phyloP scores from a whole-genome alignment of 1,140 invertebrate genomes.

The Thaumatotibia leucotreta region DNA sequence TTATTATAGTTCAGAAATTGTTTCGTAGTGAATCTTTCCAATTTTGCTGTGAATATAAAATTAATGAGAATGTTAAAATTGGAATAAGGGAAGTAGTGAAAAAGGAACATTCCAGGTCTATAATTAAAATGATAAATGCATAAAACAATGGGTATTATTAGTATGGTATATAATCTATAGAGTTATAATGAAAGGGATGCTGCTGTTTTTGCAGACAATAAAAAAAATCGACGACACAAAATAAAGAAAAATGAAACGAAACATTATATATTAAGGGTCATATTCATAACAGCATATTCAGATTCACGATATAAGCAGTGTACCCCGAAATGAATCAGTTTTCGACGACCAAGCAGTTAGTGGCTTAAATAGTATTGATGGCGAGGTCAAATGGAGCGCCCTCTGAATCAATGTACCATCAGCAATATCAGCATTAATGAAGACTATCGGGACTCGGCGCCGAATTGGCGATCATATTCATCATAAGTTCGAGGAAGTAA shows the following conservation, averaged over 20 bases:
- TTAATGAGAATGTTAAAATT: too few species aligned
- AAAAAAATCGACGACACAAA: neutral
- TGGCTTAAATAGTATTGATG: slow-evolving; percentile 63
- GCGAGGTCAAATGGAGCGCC: slow-evolving; percentile 63
- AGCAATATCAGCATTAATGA: slow-evolving; percentile 50
- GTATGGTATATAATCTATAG: neutral
- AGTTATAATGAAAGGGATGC: neutral
- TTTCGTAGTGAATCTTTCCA: too few species aligned
- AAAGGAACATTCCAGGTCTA: too few species aligned
- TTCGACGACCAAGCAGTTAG: neutral
- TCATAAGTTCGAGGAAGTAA: neutral
- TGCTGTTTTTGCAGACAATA: neutral
- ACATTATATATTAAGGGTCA: neutral
- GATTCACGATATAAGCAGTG: neutral
- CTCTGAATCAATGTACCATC: slow-evolving; percentile 65
- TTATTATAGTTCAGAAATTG: too few species aligned
- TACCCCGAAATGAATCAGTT: slow-evolving; percentile 3
- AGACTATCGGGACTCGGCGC: slow-evolving; percentile 37
- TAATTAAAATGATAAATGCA: too few species aligned
- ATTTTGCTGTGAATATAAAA: too few species aligned
- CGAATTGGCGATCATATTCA: slow-evolving; percentile 21
- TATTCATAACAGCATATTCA: neutral
- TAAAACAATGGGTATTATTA: too few species aligned
- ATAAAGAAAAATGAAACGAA: neutral
- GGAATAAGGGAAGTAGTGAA: too few species aligned